phyloP scores from a whole-genome alignment of 2,113 vertebrate genomes.

The Festucalex cinctus region DNA sequence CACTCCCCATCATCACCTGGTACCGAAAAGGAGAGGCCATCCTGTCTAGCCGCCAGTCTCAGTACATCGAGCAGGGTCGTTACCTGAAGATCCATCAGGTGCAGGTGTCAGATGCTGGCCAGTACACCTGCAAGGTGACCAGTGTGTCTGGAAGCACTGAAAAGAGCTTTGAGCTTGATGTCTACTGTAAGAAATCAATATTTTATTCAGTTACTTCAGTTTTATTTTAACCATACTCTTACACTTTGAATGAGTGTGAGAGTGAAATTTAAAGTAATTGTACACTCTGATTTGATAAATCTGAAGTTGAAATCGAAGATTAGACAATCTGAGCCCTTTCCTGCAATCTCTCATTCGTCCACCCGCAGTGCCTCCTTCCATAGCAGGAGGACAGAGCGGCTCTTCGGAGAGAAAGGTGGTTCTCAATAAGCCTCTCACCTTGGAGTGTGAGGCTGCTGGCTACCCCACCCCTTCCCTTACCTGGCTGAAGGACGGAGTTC shows the following conservation, averaged over 20 bases:
- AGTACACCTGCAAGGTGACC: slow-evolving; percentile 79
- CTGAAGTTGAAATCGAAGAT: neutral
- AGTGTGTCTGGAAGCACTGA: slow-evolving; percentile 81
- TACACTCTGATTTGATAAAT: neutral
- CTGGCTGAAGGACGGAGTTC: slow-evolving; percentile 89
- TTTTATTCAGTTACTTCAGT: neutral
- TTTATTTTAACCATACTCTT: neutral
- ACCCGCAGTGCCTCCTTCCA: slow-evolving; percentile 83
- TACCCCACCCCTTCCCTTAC: slow-evolving; percentile 86
- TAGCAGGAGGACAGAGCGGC: slow-evolving; percentile 71
- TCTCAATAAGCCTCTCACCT: slow-evolving; percentile 70
- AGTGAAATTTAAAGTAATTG: neutral
- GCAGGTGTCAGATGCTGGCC: slow-evolving; percentile 80
- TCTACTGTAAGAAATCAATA: slow-evolving; percentile 79
- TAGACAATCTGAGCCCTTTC: slow-evolving; percentile 1
- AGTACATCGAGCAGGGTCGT: slow-evolving; percentile 84
- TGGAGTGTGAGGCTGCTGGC: slow-evolving; percentile 87
- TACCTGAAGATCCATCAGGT: slow-evolving; percentile 83
- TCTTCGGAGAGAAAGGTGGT: slow-evolving; percentile 79
- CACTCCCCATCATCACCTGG: slow-evolving; percentile 86
- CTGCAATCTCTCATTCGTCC: neutral
- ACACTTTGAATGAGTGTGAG: neutral
- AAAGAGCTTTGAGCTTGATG: slow-evolving; percentile 80
- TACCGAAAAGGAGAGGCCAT: slow-evolving; percentile 77
- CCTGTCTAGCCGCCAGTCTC: slow-evolving; percentile 74